A percentile compares a stretch with the other conserved stretches of the same genome.
Conservation (phyloP, 2,113 vertebrate genomes). For the Anhinga anhinga region DNA sequence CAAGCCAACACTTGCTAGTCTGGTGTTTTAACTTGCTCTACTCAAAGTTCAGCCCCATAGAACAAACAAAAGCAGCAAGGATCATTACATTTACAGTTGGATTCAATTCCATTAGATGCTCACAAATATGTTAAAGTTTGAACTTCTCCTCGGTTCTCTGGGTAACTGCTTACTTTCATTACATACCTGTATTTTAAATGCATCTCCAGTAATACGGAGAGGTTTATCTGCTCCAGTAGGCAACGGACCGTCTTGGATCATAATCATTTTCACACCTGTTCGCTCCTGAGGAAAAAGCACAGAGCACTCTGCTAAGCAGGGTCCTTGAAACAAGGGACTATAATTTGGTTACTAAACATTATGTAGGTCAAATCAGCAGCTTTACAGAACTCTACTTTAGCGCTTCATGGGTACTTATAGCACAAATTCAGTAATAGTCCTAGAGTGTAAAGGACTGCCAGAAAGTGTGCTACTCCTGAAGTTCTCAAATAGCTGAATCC, state of each 20-base stretch:
- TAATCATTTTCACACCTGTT: constrained; percentile 98
- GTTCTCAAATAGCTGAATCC: background rate
- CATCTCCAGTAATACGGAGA: constrained; percentile 95
- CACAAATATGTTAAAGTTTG: background rate
- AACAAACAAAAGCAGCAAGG: background rate
- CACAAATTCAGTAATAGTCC: background rate
- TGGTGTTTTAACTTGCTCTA: background rate
- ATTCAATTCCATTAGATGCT: background rate
- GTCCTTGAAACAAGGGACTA: background rate
- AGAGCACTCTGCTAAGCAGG: constrained; percentile 35
- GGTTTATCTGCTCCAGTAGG: constrained; percentile 98
- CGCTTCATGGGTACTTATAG: background rate
- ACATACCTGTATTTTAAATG: constrained; percentile 96
- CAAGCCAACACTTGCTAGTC: background rate
- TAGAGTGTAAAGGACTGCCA: background rate
- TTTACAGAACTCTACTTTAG: background rate
- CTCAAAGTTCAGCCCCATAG: background rate
- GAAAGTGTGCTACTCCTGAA: background rate
- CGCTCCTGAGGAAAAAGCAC: constrained; percentile 83
- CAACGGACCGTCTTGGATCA: constrained; percentile 97
- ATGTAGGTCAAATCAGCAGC: background rate
- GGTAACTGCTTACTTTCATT: background rate
- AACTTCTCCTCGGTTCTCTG: background rate
- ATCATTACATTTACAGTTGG: background rate
- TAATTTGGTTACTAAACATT: background rate